Percentiles rank a stretch among this genome's conserved stretches.
Evolutionary conservation across 1,140 invertebrate genomes (phyloP).

Genomic region (Aphaenogaster floridana): DNA sequence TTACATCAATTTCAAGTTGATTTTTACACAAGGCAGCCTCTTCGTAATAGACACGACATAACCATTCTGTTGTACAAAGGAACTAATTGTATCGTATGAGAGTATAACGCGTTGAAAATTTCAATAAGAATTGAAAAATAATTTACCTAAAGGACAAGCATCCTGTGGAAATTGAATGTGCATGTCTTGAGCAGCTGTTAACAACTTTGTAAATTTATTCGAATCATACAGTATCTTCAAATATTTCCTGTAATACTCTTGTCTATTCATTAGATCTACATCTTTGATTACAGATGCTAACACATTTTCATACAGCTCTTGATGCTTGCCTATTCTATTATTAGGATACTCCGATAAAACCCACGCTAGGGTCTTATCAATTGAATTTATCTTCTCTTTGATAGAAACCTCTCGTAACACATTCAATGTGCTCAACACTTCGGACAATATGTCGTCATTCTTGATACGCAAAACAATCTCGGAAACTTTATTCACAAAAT

Average conservation of each 20-base stretch:
- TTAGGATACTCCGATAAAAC: conserved; percentile 80
- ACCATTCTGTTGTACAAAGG: conserved; percentile 86
- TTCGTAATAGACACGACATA: conserved; percentile 89
- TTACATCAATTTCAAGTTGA: conserved; percentile 85
- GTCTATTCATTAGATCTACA: conserved; percentile 68
- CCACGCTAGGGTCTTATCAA: conserved; percentile 75
- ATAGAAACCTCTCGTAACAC: conserved; percentile 64
- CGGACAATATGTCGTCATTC: conserved; percentile 69
- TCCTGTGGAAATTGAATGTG: conserved; percentile 85
- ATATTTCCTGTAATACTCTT: conserved; percentile 87
- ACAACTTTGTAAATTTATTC: conserved; percentile 83
- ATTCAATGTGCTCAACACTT: conserved; percentile 73
- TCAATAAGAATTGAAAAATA: conserved; percentile 2
- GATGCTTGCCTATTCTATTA: conserved; percentile 55
- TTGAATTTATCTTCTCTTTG: conserved; percentile 70
- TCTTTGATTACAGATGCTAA: conserved; percentile 79
- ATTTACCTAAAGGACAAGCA: conserved; percentile 85
- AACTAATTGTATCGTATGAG: conserved; percentile 48
- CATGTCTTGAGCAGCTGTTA: conserved; percentile 87
- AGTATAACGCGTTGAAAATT: conserved; percentile 5
- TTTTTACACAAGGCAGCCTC: conserved; percentile 81
- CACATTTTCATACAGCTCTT: conserved; percentile 75
- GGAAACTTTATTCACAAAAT: conserved; percentile 78
- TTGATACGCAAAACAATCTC: conserved; percentile 73
- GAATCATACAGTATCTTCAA: conserved; percentile 87